phyloP scores from a whole-genome alignment of 2,797 vertebrate genomes.

The Remorina albescens region DNA sequence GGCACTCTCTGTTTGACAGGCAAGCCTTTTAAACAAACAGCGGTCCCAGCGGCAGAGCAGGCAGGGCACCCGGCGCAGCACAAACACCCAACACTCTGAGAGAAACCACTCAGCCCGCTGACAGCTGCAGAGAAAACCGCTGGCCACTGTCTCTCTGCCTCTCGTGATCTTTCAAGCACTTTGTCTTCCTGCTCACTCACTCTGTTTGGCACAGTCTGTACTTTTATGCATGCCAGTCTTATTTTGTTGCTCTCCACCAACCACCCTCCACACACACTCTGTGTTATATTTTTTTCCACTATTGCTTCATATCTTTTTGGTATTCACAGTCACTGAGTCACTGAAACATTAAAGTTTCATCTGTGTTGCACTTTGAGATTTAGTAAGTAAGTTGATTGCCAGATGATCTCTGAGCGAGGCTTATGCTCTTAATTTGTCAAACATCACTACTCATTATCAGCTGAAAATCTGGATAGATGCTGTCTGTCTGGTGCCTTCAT shows the following conservation, averaged over 20 bases:
- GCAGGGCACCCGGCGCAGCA: conserved; percentile 76
- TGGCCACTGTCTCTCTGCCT: conserved; percentile 63
- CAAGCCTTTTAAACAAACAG: conserved; percentile 88
- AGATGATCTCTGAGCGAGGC: conserved; percentile 60
- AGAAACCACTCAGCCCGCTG: conserved; percentile 82
- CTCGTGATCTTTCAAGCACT: conserved; percentile 59
- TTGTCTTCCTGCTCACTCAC: conserved; percentile 58
- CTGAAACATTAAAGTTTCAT: conserved; percentile 39
- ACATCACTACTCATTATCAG: conserved; percentile 70
- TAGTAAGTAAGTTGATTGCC: conserved; percentile 52
- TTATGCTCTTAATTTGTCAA: conserved; percentile 70
- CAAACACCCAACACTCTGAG: conserved; percentile 80
- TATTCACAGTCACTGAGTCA: conserved; percentile 3
- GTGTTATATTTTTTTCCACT: conserved; percentile 9
- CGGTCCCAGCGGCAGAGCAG: conserved; percentile 81
- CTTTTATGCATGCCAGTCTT: conserved; percentile 35
- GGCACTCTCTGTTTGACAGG: conserved; percentile 87
- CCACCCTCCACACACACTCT: not conserved
- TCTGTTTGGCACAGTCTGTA: conserved; percentile 39
- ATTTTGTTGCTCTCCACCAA: conserved; percentile 13
- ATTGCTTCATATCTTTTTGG: conserved; percentile 39
- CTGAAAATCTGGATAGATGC: conserved; percentile 59
- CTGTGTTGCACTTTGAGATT: conserved; percentile 44
- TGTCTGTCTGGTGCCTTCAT: conserved; percentile 48
- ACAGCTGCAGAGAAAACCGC: conserved; percentile 80